These are phyloP conservation scores for Lagodon rhomboides DNA, from an alignment of 2,797 vertebrate species.

Conservation along the genomic window DNA sequence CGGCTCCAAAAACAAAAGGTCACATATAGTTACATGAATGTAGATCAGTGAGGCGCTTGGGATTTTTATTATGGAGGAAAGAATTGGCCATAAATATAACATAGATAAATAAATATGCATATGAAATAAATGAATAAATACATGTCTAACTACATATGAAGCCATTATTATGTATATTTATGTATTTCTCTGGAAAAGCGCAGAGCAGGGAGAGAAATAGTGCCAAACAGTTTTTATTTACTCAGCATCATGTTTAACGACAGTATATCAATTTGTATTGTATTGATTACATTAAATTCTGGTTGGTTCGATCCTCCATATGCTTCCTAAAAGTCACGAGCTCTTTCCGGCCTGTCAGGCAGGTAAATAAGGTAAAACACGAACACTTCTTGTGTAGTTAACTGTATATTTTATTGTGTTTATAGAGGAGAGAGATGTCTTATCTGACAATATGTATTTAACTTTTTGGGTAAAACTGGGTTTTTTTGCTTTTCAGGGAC, in stretches of 20 bases:
- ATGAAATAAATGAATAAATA: slow-evolving; percentile 7
- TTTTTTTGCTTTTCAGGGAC: slow-evolving; percentile 13
- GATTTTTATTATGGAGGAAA: not conserved
- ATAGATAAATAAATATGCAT: not conserved
- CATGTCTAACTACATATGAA: slow-evolving; percentile 14
- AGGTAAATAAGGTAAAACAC: slow-evolving; percentile 31
- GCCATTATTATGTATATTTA: slow-evolving; percentile 14
- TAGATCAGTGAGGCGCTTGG: slow-evolving; percentile 10
- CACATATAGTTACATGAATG: not conserved
- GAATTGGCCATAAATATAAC: not conserved
- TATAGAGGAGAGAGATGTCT: slow-evolving; percentile 22
- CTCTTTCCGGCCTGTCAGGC: slow-evolving; percentile 9
- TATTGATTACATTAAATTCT: slow-evolving; percentile 7
- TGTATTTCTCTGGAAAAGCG: slow-evolving; percentile 1
- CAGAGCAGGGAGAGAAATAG: slow-evolving; percentile 8
- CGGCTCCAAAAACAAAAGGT: not conserved
- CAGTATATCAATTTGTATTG: slow-evolving; percentile 2
- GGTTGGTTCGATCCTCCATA: slow-evolving; percentile 17
- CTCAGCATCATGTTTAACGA: not conserved
- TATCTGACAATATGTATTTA: slow-evolving; percentile 35
- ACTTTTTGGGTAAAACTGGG: slow-evolving; percentile 12
- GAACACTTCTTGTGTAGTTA: slow-evolving; percentile 14
- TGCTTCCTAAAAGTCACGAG: not conserved
- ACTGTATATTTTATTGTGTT: slow-evolving; percentile 44
- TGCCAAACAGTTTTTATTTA: slow-evolving; percentile 33